Conservation (phyloP, 2,888 invertebrate species). For the Caenorhabditis drosophilae region DNA sequence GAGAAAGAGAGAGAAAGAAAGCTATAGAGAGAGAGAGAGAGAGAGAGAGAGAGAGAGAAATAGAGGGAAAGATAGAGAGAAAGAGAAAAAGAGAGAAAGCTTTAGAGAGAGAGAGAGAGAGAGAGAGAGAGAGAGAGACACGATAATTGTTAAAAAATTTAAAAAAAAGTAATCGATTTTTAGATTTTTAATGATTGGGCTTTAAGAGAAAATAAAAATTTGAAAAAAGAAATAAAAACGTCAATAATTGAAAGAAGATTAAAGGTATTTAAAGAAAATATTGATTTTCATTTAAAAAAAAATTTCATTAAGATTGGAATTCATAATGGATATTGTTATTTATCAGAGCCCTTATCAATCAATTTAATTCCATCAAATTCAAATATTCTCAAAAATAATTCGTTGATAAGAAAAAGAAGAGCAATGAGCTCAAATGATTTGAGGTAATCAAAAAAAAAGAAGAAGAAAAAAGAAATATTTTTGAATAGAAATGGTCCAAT, state of each 20-base stretch:
- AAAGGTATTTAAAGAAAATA: no score
- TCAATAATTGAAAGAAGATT: conserved; percentile 51
- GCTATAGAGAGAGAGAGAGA: no score
- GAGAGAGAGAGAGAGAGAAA: no score
- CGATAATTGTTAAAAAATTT: background rate
- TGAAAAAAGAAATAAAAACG: conserved; percentile 7
- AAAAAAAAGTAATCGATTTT: background rate
- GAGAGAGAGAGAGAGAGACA: no score
- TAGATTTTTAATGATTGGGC: background rate
- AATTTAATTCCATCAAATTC: conserved; percentile 54
- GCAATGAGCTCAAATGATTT: conserved; percentile 33
- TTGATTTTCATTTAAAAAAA: no score
- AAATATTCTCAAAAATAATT: conserved; percentile 4
- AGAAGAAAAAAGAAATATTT: no score
- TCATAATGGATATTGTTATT: conserved; percentile 72
- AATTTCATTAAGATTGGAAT: conserved; percentile 73
- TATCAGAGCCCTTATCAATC: conserved; percentile 71
- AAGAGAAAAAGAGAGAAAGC: no score
- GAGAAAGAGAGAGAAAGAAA: no score
- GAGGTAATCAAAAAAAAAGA: conserved; percentile 3
- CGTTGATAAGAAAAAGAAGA: conserved; percentile 6
- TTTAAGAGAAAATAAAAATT: background rate
- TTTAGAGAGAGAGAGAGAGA: no score
- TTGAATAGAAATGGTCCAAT: conserved; percentile 27
- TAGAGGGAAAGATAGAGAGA: no score